Base-by-base conservation (phyloP, 2,797 vertebrate genomes). In the Crenuchus spilurus region DNA sequence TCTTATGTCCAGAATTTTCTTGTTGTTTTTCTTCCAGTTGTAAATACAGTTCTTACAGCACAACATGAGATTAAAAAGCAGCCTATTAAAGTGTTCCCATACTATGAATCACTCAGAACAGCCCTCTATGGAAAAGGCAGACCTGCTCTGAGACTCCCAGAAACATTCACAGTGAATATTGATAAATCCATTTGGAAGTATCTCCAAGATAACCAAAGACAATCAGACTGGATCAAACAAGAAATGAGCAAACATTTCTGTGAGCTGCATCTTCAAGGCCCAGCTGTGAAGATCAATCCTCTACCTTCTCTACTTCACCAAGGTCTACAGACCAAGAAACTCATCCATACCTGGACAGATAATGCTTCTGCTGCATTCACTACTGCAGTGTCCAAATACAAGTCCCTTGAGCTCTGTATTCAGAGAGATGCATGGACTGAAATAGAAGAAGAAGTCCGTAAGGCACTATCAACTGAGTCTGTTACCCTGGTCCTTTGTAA, bases 71-170 rank as follows among this genome's bases (percentile, higher is more conserved):
- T 96, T 68, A 81, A 81, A 55, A 80, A 86, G 24, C 80, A 85
- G 24, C 84, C 86, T 0, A 72, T 99, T 61, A 93, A 66, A 68
- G 91, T 96, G 62, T 94, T 94, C 79, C 95, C 94, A 3, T 97
- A 93, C 82, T 95, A 94, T 11, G 1, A 76, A 14, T 91, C 91
- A 0, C 76, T 97, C 88, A 92, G 88, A 70, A 80, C 82, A n/a
- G 92, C 93, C 22, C 85, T 98, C 0, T 98, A 96, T 65, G 96
- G 95, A 7, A 91, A 93, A 82, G 90, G 95, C 28, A 91, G 88
- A 49, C 95, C 93, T 0, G 55, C 83, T 26, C 76, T 93, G 33
- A 94, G 87, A 76, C 88, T 91, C 33, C 96, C 94, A 7, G 88
- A 92, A 58, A 77, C 88, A 6, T 35, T 94, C 46, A 87, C 58